phyloP scores from a whole-genome alignment of 2,113 vertebrate genomes.

The Otus sunia region DNA sequence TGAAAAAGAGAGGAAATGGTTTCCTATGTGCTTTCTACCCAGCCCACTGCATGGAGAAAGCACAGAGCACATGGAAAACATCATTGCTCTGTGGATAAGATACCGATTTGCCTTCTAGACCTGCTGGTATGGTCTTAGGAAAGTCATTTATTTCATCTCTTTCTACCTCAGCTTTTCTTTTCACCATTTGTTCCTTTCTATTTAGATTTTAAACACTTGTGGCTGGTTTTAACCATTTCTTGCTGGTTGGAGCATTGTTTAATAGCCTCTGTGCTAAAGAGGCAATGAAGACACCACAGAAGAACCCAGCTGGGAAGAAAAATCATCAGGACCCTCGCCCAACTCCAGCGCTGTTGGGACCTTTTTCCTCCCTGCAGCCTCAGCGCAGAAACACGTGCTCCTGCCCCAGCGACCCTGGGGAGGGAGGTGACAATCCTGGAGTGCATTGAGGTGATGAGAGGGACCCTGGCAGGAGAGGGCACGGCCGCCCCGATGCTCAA shows the following conservation, averaged over 20 bases:
- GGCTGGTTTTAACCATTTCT: background rate
- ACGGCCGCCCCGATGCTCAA: background rate
- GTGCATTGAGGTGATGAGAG: background rate
- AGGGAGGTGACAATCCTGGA: background rate
- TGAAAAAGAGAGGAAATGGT: constrained; percentile 35
- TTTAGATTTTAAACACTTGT: background rate
- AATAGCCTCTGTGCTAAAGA: background rate
- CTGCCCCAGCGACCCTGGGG: background rate
- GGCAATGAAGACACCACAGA: background rate
- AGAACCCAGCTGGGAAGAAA: background rate
- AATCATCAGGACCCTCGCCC: background rate
- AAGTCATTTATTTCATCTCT: background rate
- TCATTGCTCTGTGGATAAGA: background rate
- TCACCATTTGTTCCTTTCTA: background rate
- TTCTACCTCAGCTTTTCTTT: background rate
- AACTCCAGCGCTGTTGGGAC: rapidly evolving
- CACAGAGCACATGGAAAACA: constrained; percentile 38
- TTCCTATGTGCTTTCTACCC: background rate
- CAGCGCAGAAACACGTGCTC: rapidly evolving
- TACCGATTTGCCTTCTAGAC: background rate
- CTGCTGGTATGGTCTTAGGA: background rate
- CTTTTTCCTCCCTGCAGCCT: background rate
- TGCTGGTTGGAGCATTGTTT: background rate
- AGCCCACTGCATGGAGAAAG: background rate
- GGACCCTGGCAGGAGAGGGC: background rate